Conservation (phyloP, 2,888 invertebrate genomes). For the Amaurobius ferox region DNA sequence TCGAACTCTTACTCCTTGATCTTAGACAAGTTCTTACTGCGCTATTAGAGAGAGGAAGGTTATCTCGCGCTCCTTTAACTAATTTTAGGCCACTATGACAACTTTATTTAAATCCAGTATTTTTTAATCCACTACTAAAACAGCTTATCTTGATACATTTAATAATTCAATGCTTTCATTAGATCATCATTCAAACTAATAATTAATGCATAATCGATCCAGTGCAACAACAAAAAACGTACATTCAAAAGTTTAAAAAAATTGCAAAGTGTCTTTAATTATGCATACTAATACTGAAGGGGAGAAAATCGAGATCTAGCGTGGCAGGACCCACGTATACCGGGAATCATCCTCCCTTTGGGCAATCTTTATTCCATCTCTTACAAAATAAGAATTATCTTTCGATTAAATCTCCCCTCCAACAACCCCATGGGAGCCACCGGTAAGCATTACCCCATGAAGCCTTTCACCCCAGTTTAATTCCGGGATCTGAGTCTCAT, state of each 20-base stretch:
- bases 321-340: neutral
- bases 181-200: too few relatives aligned
- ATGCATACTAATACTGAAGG: neutral
- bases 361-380: neutral
- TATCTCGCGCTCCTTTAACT: too few relatives aligned
- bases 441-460: slow-evolving; percentile 4
- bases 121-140: too few relatives aligned
- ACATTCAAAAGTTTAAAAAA: neutral
- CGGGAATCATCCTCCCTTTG: neutral
- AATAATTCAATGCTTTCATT: too few relatives aligned
- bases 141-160: too few relatives aligned
- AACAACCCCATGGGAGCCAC: neutral
- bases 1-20: too few relatives aligned
- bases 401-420: slow-evolving; percentile 28
- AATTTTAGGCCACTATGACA: too few relatives aligned
- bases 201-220: too few relatives aligned
- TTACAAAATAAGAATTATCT: slow-evolving; percentile 11
- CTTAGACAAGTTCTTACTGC: too few relatives aligned
- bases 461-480: slow-evolving; percentile 34
- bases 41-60: too few relatives aligned
- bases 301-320: neutral
- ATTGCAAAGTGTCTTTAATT: neutral
- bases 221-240: neutral
- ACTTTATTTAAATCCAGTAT: too few relatives aligned
- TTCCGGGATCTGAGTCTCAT: slow-evolving; percentile 8